Evolutionary conservation across 1,140 invertebrate genomes (phyloP), one percentile per base, ranked within the genome.

Genomic region (Trichogramma pretiosum): DNA sequence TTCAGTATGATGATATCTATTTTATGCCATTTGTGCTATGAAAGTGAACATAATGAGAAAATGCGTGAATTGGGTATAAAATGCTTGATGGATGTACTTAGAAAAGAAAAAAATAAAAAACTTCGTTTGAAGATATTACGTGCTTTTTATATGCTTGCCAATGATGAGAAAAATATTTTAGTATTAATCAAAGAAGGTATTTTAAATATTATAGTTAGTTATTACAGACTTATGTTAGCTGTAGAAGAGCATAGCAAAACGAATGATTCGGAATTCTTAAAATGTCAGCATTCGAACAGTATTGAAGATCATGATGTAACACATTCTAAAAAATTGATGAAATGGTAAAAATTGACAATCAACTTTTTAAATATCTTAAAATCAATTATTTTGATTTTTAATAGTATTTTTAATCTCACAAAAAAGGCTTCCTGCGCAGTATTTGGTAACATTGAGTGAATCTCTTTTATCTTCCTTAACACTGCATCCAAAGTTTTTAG

Each of bases 151-250:
- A 57, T 62, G 14, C 70, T 68, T 39, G 14, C 61, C 1, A 55
- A 54, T 5, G 64, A 70, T 17, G 59, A 63, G 16, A 49, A 53
- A 5, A 60, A 62, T 22, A 58, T 72, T 7, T 11, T 23, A 1
- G 59, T 67, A 24, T 64, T 72, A 61, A 17, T 66, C 1, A 61
- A 58, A 13, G 57, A 67, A 41, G 69, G 68, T 26, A 48, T 70
- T 4, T 32, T 70, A 3, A 56, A 67, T 28, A 34, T 72, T 9
- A 28, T 72, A 8, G 51, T 53, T 3, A 24, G n/a, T n/a, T n/a
- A n/a, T n/a, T n/a, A 54, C 5, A 67, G 59, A 49, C 49, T 72
- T 34, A 57, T 53, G 0, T 50, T 50, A 30, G 60, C 68, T 61
- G n/a, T n/a, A n/a, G n/a, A n/a, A n/a, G n/a, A n/a, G n/a, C n/a